Evolutionary conservation across 2,888 invertebrate species (phyloP), one percentile per base, ranked within the genome.

Genomic region (Xiphydria camelus): DNA sequence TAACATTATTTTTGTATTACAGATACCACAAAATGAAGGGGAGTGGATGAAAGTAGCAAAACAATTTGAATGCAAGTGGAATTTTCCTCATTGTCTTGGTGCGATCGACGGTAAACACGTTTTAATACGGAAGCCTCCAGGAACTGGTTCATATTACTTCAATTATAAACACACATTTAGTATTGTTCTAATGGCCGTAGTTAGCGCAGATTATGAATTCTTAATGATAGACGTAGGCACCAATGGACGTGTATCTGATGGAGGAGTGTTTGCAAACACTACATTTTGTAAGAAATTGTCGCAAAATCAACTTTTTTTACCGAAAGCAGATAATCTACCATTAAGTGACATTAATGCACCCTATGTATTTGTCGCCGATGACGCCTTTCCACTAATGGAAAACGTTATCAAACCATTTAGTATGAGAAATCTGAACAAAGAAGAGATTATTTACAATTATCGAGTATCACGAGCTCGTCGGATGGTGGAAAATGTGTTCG

Each of bases 391-490:
- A 9, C 25, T 66, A 19, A 50, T 45, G 39, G 33, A 39, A 7
- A 40, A 55, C 37, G 49, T 66, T 26, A 20, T 66, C 40, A 68
- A 65, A 49, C 64, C 66, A 17, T 64, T 49, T 49, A 49, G 61
- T 10, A 46, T 26, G 22, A 32, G 32, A 40, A 47, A 47, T 12
- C 45, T 37, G 22, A 33, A 32, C n/a, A 45, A 14, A 12, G 26
- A 41, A 44, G 18, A 57, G 23, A 18, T 45, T 26, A 31, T 56
- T 12, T 55, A 53, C 25, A 57, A 56, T 41, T 48, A 52, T 31
- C 12, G 59, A 31, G 38, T 59, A 33, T 56, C 23, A 10, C n/a
- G 37, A 29, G 37, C 37, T 18, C 22, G 29, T 23, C 9, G 43
- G 10, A 20, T 43, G 14, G 29, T 37, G 7, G 35, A 43, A 12